Base-by-base conservation (phyloP, 2,888 invertebrate species). In the Watsonalla cultraria region DNA sequence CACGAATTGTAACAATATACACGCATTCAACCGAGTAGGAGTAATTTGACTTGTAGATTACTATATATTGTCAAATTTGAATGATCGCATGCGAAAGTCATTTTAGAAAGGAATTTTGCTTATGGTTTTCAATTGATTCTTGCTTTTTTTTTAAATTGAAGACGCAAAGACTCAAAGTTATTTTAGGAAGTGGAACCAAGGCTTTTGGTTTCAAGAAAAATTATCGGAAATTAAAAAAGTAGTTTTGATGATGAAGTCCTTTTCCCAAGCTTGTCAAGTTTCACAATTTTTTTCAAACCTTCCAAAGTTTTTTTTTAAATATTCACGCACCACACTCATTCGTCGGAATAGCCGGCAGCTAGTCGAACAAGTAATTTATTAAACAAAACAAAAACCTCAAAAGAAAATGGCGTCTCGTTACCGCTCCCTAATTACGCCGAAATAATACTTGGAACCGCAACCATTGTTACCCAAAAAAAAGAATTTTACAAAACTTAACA, bases 401-500 rank as follows among this genome's bases (percentile, higher is more conserved):
- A 49, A 49, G 59, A 61, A 57, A 55, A 51, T 64, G 51, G 61
- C 67, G 71, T 67, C 82, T 86, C 84, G 80, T 85, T 85, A 85
- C 82, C 80, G 81, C 74, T 85, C 84, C 77, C 81, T 86, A 89
- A 90, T 90, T 89, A 89, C 76, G 67, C 72, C 71, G 78, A 84
- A 88, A 86, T 86, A 87, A 86, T 85, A 79, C 80, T 77, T 77
- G 75, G 71, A 78, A 62, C 74, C 68, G 61, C 66, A 57, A 57
- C 81, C 82, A 87, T 90, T 90, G 89, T 89, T 80, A 70, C 65
- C 66, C 65, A 70, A 76, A 79, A 83, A 81, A 80, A 78, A 71
- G 69, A 71, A 68, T 77, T 78, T 78, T 81, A 72, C 76, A 75
- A 66, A 48, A 37, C 48, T 48, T 15, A 37, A 66, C 74, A 71